These are phyloP conservation scores for Onychorhynchus coronatus DNA, from an alignment of 2,113 vertebrate species.

Conservation along the genomic window DNA sequence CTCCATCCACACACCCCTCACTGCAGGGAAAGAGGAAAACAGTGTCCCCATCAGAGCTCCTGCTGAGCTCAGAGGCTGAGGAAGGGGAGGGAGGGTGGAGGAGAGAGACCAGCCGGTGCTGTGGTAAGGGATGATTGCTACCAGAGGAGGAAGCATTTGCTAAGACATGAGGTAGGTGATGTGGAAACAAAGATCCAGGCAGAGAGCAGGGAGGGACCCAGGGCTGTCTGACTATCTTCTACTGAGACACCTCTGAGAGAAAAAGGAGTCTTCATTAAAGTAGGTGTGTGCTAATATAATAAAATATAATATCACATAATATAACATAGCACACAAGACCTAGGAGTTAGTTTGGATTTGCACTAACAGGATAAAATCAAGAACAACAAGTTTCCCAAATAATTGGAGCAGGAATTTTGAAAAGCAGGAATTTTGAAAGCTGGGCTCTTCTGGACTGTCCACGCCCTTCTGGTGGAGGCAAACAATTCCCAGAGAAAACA, in stretches of 20 bases:
- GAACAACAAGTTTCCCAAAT: neutral
- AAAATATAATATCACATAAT: neutral
- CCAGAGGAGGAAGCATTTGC: neutral
- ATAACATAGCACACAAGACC: neutral
- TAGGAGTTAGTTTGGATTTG: neutral
- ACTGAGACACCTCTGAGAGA: rapidly evolving
- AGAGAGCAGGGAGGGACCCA: neutral
- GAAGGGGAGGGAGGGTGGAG: neutral
- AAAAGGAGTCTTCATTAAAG: neutral
- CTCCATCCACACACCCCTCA: neutral
- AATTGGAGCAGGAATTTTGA: neutral
- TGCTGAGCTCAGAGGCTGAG: neutral
- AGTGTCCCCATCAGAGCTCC: neutral
- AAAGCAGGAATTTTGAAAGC: neutral
- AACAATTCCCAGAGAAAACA: slow-evolving; percentile 27
- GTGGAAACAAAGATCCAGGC: neutral
- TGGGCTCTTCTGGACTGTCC: neutral
- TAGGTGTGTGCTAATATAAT: neutral
- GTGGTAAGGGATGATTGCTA: neutral
- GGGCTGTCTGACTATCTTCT: neutral
- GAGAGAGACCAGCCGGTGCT: neutral
- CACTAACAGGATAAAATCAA: neutral
- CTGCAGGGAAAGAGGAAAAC: neutral
- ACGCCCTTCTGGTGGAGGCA: neutral
- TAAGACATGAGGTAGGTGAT: neutral